These are phyloP conservation scores for Entomobrya multifasciata DNA, from an alignment of 2,888 invertebrate species.

Conservation along the genomic window DNA sequence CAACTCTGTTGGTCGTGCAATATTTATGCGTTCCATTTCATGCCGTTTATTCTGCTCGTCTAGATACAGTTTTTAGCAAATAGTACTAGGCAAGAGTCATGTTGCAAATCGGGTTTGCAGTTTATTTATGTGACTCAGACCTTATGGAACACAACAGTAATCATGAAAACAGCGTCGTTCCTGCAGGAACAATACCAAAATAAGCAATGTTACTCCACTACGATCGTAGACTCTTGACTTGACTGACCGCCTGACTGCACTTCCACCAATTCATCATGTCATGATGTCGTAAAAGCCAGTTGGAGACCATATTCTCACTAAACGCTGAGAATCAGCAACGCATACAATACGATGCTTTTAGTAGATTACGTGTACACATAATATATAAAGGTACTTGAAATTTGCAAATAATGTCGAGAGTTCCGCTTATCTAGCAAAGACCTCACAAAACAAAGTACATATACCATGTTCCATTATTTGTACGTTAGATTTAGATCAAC, in stretches of 20 bases:
- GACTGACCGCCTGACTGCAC: not conserved
- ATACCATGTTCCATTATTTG: too few relatives aligned
- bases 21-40: too few relatives aligned
- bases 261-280: slow-evolving; percentile 21
- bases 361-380: not conserved
- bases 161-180: not conserved
- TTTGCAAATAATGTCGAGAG: not conserved
- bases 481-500: not conserved
- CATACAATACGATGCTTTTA: not conserved
- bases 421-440: not conserved
- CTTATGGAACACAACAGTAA: too few relatives aligned
- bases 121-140: too few relatives aligned
- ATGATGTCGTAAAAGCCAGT: slow-evolving; percentile 2
- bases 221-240: not conserved
- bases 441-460: not conserved
- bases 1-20: not conserved
- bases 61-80: too few relatives aligned
- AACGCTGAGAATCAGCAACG: too few relatives aligned
- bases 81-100: too few relatives aligned
- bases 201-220: not conserved
- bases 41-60: too few relatives aligned
- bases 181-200: not conserved
- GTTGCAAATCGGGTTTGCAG: too few relatives aligned
- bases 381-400: slow-evolving; percentile 3
- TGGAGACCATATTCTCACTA: not conserved